Evolutionary conservation across 1,140 invertebrate genomes (phyloP).

Genomic region (Drosophila mauritiana): DNA sequence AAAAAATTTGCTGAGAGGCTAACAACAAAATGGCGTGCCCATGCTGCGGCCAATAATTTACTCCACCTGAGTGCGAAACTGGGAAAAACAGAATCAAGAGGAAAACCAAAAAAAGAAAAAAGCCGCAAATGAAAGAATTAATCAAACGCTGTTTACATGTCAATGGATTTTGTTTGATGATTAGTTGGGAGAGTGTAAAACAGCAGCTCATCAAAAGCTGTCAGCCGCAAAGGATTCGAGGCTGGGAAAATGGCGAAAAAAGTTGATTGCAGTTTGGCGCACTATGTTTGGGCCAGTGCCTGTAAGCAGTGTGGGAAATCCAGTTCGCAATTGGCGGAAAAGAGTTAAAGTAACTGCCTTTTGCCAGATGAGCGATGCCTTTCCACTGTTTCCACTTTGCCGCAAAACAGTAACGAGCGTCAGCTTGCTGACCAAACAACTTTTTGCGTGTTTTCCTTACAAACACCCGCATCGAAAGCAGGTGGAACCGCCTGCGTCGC

Average conservation of each 20-base stretch:
- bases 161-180: slow-evolving; percentile 70
- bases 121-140: slow-evolving; percentile 11
- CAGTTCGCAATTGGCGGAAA: not conserved
- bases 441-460: slow-evolving; percentile 45
- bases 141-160: slow-evolving; percentile 72
- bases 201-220: slow-evolving; percentile 49
- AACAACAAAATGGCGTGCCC: slow-evolving; percentile 74
- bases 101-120: not conserved
- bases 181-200: slow-evolving; percentile 53
- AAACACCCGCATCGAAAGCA: slow-evolving; percentile 36
- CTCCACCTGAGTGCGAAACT: not conserved
- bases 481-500: slow-evolving; percentile 33
- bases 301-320: slow-evolving; percentile 1
- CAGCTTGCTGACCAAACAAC: slow-evolving; percentile 51
- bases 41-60: slow-evolving; percentile 39
- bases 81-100: slow-evolving; percentile 1
- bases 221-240: slow-evolving; percentile 43
- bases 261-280: slow-evolving; percentile 12
- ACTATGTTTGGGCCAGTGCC: slow-evolving; percentile 3
- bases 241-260: not conserved
- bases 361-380: slow-evolving; percentile 32
- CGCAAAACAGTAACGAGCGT: slow-evolving; percentile 15
- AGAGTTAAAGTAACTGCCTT: slow-evolving; percentile 10
- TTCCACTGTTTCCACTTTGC: slow-evolving; percentile 15
- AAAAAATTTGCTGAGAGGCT: slow-evolving; percentile 56